Percentiles rank a stretch among this genome's conserved stretches.
phyloP scores from a whole-genome alignment of 2,113 vertebrate species.

The Dunckerocampus dactyliophorus region DNA sequence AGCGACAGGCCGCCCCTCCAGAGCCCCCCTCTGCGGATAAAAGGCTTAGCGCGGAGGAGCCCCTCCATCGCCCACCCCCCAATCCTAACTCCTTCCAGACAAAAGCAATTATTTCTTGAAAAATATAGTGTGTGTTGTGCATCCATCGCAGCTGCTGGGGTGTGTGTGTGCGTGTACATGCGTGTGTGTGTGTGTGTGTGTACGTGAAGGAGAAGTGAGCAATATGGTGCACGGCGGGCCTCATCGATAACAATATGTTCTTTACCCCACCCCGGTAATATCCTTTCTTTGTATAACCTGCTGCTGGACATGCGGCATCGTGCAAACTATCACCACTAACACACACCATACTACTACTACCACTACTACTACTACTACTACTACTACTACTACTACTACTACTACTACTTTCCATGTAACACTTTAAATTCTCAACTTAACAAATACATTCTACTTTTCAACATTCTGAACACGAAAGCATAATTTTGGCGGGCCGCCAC shows the following conservation, averaged over 20 bases:
- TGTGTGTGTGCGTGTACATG: conserved; percentile 51
- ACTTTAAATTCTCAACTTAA: too few species aligned
- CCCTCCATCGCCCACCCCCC: conserved; percentile 67
- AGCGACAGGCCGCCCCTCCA: conserved; percentile 75
- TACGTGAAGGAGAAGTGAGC: conserved; percentile 66
- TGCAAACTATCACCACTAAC: background rate
- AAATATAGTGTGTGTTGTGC: conserved; percentile 73
- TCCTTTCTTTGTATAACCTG: conserved; percentile 49
- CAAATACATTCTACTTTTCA: too few species aligned
- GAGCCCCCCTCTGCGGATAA: conserved; percentile 67
- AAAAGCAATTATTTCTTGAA: conserved; percentile 82
- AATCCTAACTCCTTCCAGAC: conserved; percentile 78
- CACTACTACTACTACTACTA: too few species aligned
- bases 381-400: too few species aligned
- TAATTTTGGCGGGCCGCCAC: too few species aligned
- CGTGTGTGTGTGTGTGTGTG: conserved; percentile 50
- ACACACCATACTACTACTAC: background rate
- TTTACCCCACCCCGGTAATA: conserved; percentile 38
- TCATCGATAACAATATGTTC: conserved; percentile 66
- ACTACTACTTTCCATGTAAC: too few species aligned
- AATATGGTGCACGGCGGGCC: conserved; percentile 56
- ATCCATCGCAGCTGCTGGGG: conserved; percentile 57
- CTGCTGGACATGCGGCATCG: conserved; percentile 15
- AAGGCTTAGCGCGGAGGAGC: conserved; percentile 60
- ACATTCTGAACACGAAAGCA: too few species aligned